Evolutionary conservation across 1,140 invertebrate genomes (phyloP).

Genomic region (Brachionus angularis): DNA sequence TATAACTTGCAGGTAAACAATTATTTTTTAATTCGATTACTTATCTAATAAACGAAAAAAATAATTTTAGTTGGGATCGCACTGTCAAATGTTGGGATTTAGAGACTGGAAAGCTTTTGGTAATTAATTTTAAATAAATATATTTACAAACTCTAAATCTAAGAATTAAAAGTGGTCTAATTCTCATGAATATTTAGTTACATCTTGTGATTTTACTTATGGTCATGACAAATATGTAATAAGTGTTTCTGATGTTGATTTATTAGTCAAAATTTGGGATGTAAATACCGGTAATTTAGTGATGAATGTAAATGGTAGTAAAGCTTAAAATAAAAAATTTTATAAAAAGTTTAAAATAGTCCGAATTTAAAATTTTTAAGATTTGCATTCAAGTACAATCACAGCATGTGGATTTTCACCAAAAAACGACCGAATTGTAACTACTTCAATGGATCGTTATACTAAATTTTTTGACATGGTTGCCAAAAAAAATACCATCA

Average conservation of each 20-base stretch:
- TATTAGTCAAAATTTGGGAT: slow-evolving; percentile 53
- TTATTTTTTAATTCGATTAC: background rate
- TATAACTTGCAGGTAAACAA: slow-evolving; percentile 24
- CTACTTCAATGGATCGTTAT: slow-evolving; percentile 56
- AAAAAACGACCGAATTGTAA: slow-evolving; percentile 52
- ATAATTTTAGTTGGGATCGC: slow-evolving; percentile 57
- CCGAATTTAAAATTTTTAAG: background rate
- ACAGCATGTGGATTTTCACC: slow-evolving; percentile 52
- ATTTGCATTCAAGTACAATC: slow-evolving; percentile 51
- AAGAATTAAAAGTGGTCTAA: slow-evolving; percentile 51
- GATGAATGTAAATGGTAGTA: slow-evolving; percentile 46
- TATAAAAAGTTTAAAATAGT: background rate
- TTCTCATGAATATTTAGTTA: slow-evolving; percentile 51
- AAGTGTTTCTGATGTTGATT: slow-evolving; percentile 53
- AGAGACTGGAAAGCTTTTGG: slow-evolving; percentile 50
- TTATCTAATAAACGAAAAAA: no score
- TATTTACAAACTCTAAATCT: no score
- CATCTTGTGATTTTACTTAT: slow-evolving; percentile 51
- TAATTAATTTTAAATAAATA: slow-evolving; percentile 45
- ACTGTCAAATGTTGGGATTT: slow-evolving; percentile 51
- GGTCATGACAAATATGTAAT: slow-evolving; percentile 50
- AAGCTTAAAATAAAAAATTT: slow-evolving; percentile 46
- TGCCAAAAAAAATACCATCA: slow-evolving; percentile 50
- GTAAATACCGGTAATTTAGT: slow-evolving; percentile 49
- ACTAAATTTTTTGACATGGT: slow-evolving; percentile 55